Conservation (phyloP, 64 coral and sea anemone species). For the Pocillopora damicornis region DNA sequence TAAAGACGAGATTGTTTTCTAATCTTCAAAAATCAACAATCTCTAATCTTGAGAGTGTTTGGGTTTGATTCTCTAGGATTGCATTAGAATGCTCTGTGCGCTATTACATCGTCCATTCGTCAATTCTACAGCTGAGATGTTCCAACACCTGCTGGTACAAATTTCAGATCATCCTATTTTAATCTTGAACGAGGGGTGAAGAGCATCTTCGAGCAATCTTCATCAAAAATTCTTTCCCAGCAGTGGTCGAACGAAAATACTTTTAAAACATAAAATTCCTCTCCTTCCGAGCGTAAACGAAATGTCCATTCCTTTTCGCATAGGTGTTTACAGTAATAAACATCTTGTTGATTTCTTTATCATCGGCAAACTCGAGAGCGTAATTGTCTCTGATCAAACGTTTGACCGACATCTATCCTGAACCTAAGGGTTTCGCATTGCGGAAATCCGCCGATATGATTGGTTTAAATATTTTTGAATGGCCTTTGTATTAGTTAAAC, state of each 20-base stretch:
- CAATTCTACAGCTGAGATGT: background rate
- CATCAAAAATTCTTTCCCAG: background rate
- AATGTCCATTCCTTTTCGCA: background rate
- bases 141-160: background rate
- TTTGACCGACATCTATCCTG: background rate
- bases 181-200: background rate
- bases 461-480: constrained; percentile 26
- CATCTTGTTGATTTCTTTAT: constrained; percentile 11
- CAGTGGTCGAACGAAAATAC: background rate
- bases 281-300: constrained; percentile 17
- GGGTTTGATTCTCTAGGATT: background rate
- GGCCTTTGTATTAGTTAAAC: constrained; percentile 25
- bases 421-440: constrained; percentile 8
- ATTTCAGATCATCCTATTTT: background rate
- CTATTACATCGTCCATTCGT: background rate
- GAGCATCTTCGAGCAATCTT: background rate
- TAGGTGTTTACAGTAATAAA: constrained; percentile 8
- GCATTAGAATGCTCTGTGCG: background rate
- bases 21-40: background rate
- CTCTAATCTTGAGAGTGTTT: constrained; percentile 1
- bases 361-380: constrained; percentile 11
- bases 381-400: background rate
- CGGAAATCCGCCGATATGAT: constrained; percentile 31
- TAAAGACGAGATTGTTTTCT: background rate
- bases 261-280: constrained; percentile 2